phyloP scores from a whole-genome alignment of 2,113 vertebrate genomes.

The Paraplagusia blochii region DNA sequence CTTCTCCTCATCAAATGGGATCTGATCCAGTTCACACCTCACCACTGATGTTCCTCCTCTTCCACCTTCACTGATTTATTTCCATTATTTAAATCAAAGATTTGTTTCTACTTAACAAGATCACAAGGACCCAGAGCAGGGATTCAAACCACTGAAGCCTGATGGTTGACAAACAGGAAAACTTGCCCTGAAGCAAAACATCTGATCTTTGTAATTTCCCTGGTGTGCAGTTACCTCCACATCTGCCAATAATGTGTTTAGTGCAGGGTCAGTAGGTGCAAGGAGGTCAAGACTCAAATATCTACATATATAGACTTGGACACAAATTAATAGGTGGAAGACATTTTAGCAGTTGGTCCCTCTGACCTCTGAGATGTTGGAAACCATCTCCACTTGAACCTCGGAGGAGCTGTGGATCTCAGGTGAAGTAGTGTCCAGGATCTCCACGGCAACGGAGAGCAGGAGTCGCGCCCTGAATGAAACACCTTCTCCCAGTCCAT shows the following conservation, averaged over 20 bases:
- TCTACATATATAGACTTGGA: too few relatives aligned
- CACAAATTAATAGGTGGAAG: too few relatives aligned
- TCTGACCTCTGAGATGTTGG: constrained; percentile 79
- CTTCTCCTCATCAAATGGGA: too few relatives aligned
- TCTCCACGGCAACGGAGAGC: constrained; percentile 87
- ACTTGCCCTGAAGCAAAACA: background rate
- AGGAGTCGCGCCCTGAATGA: constrained; percentile 93
- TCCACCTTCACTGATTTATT: too few relatives aligned
- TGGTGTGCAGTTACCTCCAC: constrained; percentile 21
- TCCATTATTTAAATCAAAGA: too few relatives aligned
- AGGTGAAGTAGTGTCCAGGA: constrained; percentile 87
- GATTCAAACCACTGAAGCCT: constrained; percentile 9
- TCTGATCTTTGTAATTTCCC: constrained; percentile 41
- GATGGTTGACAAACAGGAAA: background rate
- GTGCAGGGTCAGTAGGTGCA: constrained; percentile 5
- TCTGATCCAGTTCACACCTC: too few relatives aligned
- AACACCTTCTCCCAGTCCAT: constrained; percentile 93
- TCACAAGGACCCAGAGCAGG: constrained; percentile 3
- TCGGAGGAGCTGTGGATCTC: constrained; percentile 91
- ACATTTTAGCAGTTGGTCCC: background rate
- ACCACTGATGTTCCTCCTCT: too few relatives aligned
- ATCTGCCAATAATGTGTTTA: constrained; percentile 11
- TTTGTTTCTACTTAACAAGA: too few relatives aligned
- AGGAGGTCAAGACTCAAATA: constrained; percentile 3
- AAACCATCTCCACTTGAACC: constrained; percentile 85